Conservation (phyloP, 2,113 vertebrate genomes). For the Ictidomys tridecemlineatus region DNA sequence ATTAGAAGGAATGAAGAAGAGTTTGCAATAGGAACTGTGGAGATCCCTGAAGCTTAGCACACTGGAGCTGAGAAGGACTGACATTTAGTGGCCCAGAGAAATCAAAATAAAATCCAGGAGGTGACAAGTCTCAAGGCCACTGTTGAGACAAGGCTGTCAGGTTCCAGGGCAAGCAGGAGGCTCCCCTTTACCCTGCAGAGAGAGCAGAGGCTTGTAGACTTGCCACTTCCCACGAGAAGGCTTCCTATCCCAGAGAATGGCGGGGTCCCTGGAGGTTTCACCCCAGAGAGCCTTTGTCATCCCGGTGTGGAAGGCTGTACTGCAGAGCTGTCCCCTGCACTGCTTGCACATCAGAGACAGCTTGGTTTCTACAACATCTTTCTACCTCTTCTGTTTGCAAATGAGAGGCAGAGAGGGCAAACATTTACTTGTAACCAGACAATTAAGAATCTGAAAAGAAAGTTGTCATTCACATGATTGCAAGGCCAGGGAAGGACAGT, state of each 20-base stretch:
- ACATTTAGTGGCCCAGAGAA: background rate
- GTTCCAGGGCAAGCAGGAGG: background rate
- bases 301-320: background rate
- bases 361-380: background rate
- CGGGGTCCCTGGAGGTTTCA: accelerated
- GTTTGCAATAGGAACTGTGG: background rate
- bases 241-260: background rate
- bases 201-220: too few species aligned
- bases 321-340: background rate
- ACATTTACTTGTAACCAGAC: background rate
- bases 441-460: background rate
- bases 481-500: background rate
- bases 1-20: background rate
- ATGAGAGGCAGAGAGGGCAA: background rate
- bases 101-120: background rate
- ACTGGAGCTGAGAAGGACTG: background rate
- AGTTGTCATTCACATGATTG: background rate
- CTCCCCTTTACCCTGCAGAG: too few species aligned
- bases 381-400: background rate
- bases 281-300: background rate
- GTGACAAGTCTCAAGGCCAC: background rate
- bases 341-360: background rate
- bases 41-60: background rate
- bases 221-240: background rate
- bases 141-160: background rate